phyloP scores from a whole-genome alignment of 2,888 invertebrate species.

The Troides oblongomaculatus region DNA sequence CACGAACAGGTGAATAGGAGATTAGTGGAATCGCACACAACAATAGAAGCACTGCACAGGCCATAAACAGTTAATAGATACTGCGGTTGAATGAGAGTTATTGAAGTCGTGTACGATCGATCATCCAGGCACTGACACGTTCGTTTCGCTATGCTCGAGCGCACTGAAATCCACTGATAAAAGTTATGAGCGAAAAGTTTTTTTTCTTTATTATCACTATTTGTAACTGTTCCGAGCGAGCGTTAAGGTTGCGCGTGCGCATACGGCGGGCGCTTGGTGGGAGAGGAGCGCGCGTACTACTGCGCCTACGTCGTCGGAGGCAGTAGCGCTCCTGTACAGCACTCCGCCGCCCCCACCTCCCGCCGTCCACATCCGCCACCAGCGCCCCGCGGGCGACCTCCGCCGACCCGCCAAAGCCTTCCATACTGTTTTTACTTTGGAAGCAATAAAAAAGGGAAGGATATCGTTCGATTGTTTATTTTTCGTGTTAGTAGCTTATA shows the following conservation, averaged over 20 bases:
- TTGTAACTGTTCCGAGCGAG: conserved; percentile 46
- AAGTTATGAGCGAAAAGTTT: conserved; percentile 39
- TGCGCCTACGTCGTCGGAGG: conserved; percentile 62
- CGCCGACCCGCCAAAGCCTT: conserved; percentile 56
- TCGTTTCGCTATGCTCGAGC: conserved; percentile 42
- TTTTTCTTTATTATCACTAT: conserved; percentile 40
- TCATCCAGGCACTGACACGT: conserved; percentile 45
- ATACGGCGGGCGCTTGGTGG: conserved; percentile 67
- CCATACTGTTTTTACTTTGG: conserved; percentile 68
- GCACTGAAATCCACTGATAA: conserved; percentile 69
- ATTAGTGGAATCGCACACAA: conserved; percentile 72
- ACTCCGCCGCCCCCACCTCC: conserved; percentile 44
- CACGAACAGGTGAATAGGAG: conserved; percentile 71
- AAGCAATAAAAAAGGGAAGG: conserved; percentile 75
- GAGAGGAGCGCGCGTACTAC: conserved; percentile 76
- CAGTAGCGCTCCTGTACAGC: conserved; percentile 75
- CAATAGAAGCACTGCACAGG: conserved; percentile 70
- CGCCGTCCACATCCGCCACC: conserved; percentile 31
- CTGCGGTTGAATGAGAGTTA: conserved; percentile 44
- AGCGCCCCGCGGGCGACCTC: conserved; percentile 40
- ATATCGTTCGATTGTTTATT: conserved; percentile 75
- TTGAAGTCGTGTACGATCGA: conserved; percentile 37
- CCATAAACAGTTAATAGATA: conserved; percentile 72
- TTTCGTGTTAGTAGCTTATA: conserved; percentile 77
- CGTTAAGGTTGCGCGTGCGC: conserved; percentile 67